These are phyloP conservation scores for Neodiprion virginianus DNA, from an alignment of 1,140 invertebrate genomes.

Conservation along the genomic window DNA sequence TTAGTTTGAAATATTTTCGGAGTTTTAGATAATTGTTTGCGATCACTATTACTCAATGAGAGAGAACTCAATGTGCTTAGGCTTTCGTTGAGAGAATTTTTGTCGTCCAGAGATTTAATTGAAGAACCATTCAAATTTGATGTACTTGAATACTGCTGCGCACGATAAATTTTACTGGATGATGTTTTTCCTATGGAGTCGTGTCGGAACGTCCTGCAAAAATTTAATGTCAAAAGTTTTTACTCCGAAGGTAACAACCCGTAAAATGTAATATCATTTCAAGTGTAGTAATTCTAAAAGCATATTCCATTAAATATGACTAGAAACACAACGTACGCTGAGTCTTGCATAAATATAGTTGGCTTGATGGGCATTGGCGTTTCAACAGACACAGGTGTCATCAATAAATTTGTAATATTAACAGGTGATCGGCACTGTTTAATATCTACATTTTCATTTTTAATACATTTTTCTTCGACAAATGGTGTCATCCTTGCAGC, in stretches of 20 bases:
- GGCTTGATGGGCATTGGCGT: conserved; percentile 34
- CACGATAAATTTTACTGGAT: not conserved
- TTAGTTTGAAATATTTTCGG: conserved; percentile 48
- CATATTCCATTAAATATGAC: conserved; percentile 8
- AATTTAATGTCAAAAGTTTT: conserved; percentile 11
- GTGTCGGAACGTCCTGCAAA: conserved; percentile 21
- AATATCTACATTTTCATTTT: conserved; percentile 17
- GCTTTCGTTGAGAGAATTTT: conserved; percentile 41
- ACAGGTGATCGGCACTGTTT: conserved; percentile 26
- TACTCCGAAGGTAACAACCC: not conserved
- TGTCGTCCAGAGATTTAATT: conserved; percentile 16
- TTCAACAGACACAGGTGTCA: conserved; percentile 26
- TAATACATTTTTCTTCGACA: conserved; percentile 8
- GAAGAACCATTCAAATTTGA: not conserved
- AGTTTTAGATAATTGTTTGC: conserved; percentile 19
- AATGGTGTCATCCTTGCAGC: conserved; percentile 9
- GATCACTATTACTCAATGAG: conserved; percentile 39
- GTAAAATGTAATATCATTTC: not conserved
- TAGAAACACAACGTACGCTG: conserved; percentile 32
- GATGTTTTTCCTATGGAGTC: conserved; percentile 17
- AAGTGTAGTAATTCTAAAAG: not conserved
- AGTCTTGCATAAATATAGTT: conserved; percentile 22
- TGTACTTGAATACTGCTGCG: not conserved
- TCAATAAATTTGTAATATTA: conserved; percentile 35
- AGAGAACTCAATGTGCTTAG: conserved; percentile 45